These are phyloP conservation scores for Sclerodermus sp. DNA, from an alignment of 2,888 invertebrate species.

Conservation along the genomic window DNA sequence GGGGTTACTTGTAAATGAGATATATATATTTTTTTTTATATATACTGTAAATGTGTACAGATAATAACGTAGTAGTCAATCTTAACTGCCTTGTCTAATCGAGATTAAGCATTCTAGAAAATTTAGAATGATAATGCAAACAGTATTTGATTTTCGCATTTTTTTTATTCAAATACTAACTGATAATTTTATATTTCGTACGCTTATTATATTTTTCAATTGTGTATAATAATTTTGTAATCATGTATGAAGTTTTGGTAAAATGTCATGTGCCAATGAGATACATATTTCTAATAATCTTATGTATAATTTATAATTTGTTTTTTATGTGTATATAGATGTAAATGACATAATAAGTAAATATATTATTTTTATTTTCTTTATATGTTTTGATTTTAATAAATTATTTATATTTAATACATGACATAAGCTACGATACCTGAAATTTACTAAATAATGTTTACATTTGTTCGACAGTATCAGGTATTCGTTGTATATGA, in stretches of 20 bases:
- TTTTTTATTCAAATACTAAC: not conserved
- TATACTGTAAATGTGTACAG: slow-evolving; percentile 35
- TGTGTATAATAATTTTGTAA: no score
- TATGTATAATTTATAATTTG: not conserved
- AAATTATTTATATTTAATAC: no score
- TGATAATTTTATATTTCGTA: no score
- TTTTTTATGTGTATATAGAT: not conserved
- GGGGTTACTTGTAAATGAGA: not conserved
- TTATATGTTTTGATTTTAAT: not conserved
- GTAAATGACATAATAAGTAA: slow-evolving; percentile 4
- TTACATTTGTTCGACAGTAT: no score
- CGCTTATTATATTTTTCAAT: no score
- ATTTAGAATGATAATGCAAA: not conserved
- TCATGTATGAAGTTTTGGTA: no score
- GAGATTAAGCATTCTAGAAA: not conserved
- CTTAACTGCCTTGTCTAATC: slow-evolving; percentile 11
- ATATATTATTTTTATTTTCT: not conserved
- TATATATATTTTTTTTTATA: slow-evolving; percentile 3
- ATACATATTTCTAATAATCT: not conserved
- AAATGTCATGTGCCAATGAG: no score
- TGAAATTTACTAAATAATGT: slow-evolving; percentile 27
- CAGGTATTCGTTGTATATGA: no score
- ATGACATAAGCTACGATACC: slow-evolving; percentile 28
- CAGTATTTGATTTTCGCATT: not conserved
- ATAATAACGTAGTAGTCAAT: slow-evolving; percentile 13